Base-by-base conservation (phyloP, 1,140 invertebrate species). In the Cherax destructor region DNA sequence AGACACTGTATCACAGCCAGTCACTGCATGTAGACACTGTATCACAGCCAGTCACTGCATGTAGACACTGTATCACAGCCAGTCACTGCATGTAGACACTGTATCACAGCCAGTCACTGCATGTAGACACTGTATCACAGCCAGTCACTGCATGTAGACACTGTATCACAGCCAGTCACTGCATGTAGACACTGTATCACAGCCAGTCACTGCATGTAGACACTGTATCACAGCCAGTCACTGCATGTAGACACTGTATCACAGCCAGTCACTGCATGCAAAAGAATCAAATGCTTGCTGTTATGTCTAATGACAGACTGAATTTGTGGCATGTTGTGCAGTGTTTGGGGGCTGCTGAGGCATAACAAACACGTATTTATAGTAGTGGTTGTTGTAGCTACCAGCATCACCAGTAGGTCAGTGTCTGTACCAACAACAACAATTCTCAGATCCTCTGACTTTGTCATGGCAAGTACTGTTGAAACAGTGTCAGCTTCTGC, bases 341-440 rank as follows among this genome's bases (percentile, higher is more conserved):
- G 61, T 65, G 83, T 21, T 72, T 24, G 21, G 18, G 61, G 61
- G 61, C 30, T 41, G 47, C 50, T 86, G 21, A 65, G 30, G 30
- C 69, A 86, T 86, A 86, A 76, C 69, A 52, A 49, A 59, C 76
- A 76, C 69, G 69, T 11, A 30, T 76, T 41, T 50, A 86, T 86
- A 49, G 74, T 76, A 76, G 84, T 52, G 47, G 65, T 86, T 86
- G 69, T 72, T 50, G 4, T n/a, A 59, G 49, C 47, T 56, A 61
- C 81, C 81, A 83, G 52, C 24, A 83, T 6, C 5, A 83, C 81
- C 81, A 41, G 0, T 41, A 41, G n/a, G n/a, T n/a, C n/a, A n/a
- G n/a, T 41, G 30, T 41, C 30, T 41, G 30, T 41, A 1, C 30
- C 30, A 41, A 80, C 81, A 47, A 83, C 81, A 83, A 83, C 81